Evolutionary conservation across 2,888 invertebrate genomes (phyloP), one percentile per base, ranked within the genome.

Genomic region (Limnephilus lunatus): DNA sequence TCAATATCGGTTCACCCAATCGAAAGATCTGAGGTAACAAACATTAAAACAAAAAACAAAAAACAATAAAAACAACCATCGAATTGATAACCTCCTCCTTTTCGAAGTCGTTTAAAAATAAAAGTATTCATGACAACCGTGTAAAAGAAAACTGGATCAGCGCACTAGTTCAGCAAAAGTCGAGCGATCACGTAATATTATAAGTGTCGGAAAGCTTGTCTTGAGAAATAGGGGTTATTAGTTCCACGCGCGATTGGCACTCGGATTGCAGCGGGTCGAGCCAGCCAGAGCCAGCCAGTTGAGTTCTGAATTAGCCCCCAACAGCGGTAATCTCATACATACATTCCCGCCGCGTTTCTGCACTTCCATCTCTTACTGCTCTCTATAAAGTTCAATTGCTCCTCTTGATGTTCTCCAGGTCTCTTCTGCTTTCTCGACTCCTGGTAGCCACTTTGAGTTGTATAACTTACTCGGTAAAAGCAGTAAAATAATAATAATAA

Each of bases 301-400:
- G 68, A 32, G 83, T 19, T 25, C 83, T 35, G 83, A 83, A 83
- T 83, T 83, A 83, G 19, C 15, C 25, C 35, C 39, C 35, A 5
- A 35, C 68, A 68, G 25, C 35, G 83, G 83, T 83, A 83, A 83
- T 83, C 83, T 35, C 83, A 15, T 35, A 68, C 68, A 7, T 68
- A 39, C 35, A 83, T 83, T 83, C 83, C 35, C 19, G 83, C 9
- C 83, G 32, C 83, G 83, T 83, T 83, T 83, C 83, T 83, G 19
- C 83, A 83, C 35, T 83, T 35, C 83, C 83, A 9, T 83, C 35
- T 83, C 83, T 35, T 32, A 32, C 83, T 35, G 83, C 35, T 83
- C 83, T 25, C 83, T 83, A 83, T 83, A 83, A 83, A 83, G 35
- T 83, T 83, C 35, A 83, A 83, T 32, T 83, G 83, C 35, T 83